A percentile compares a stretch with the other conserved stretches of the same genome.
These are phyloP conservation scores for Clavelina lepadiformis DNA, from an alignment of 23 tunicate genomes.

Conservation along the genomic window DNA sequence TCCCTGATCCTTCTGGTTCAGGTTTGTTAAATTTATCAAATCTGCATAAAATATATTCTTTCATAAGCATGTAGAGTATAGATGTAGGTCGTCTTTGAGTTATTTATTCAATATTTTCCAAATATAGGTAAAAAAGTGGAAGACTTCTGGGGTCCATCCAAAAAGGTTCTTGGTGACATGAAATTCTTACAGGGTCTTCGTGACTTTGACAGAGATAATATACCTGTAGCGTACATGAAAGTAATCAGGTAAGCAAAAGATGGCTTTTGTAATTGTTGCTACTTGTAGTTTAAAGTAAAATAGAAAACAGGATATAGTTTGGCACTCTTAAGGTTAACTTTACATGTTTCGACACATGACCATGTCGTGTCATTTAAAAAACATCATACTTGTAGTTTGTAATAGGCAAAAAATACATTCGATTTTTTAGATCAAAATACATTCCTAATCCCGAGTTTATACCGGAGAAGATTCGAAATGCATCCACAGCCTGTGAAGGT, in stretches of 20 bases:
- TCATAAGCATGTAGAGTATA: neutral
- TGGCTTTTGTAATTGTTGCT: no score
- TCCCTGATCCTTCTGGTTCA: constrained; percentile 95
- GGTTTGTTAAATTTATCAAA: constrained; percentile 28
- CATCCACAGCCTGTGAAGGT: constrained; percentile 98
- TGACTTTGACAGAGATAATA: constrained; percentile 94
- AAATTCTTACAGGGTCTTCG: constrained; percentile 78
- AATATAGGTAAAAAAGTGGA: constrained; percentile 79
- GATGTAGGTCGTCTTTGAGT: neutral
- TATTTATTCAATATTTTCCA: neutral
- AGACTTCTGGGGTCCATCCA: constrained; percentile 97
- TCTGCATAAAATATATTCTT: neutral
- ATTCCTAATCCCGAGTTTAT: constrained; percentile 93
- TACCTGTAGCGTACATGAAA: constrained; percentile 80
- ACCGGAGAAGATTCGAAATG: constrained; percentile 86
- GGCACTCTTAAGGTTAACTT: neutral
- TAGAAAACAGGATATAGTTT: no score
- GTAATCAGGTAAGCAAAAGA: constrained; percentile 45
- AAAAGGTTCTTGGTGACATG: constrained; percentile 97
- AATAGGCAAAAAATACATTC: neutral
- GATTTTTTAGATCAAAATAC: constrained; percentile 59
- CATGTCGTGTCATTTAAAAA: neutral
- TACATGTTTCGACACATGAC: neutral
- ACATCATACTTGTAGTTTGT: no score
- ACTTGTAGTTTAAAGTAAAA: no score